Conservation (phyloP, 2,797 vertebrate species). For the Semaprochilodus insignis region DNA sequence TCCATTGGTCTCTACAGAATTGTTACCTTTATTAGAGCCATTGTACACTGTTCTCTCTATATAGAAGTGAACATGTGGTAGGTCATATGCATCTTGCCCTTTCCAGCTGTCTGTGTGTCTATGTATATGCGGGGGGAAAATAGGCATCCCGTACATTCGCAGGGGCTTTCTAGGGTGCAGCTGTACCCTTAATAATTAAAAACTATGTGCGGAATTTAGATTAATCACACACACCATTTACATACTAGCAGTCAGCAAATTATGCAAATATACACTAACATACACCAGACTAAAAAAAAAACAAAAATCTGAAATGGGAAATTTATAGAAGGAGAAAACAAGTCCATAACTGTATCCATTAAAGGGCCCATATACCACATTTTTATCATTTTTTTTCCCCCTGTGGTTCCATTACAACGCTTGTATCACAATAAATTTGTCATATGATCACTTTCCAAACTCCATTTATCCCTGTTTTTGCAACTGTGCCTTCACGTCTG, state of each 20-base stretch:
- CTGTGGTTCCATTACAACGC: no score
- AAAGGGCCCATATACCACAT: no score
- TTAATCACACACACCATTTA: constrained; percentile 25
- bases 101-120: constrained; percentile 61
- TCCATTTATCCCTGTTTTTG: no score
- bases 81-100: constrained; percentile 60
- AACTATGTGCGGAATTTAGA: constrained; percentile 50
- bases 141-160: constrained; percentile 42
- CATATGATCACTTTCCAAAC: no score
- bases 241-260: constrained; percentile 7
- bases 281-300: constrained; percentile 17
- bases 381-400: no score
- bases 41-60: constrained; percentile 46
- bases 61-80: constrained; percentile 59
- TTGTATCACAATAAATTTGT: no score
- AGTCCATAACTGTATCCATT: no score
- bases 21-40: constrained; percentile 38
- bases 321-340: no score
- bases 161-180: constrained; percentile 49
- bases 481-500: no score
- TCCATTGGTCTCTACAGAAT: constrained; percentile 7
- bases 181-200: constrained; percentile 59
- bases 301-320: no score
- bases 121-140: constrained; percentile 66
- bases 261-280: neutral